Conservation (phyloP, 2,113 vertebrate species). For the Crotalus helleri region DNA sequence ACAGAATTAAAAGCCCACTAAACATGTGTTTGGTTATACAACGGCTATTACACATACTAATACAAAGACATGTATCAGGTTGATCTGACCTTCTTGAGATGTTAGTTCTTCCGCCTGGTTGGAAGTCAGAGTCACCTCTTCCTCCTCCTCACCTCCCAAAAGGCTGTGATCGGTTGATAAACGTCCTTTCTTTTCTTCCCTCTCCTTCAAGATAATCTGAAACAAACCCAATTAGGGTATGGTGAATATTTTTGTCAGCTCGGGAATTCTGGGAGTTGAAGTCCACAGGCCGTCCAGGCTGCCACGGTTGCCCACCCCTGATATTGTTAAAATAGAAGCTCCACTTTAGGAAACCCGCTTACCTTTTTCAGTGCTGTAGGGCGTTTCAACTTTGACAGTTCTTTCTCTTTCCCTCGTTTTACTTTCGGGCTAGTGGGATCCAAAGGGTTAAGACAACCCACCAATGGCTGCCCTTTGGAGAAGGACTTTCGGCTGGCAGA, state of each 20-base stretch:
- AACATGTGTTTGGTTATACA: neutral
- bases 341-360: rapidly evolving
- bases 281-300: neutral
- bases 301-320: neutral
- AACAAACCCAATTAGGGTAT: conserved; percentile 16
- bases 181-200: conserved; percentile 95
- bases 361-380: conserved; percentile 99
- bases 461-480: conserved; percentile 74
- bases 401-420: conserved; percentile 93
- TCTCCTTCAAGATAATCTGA: conserved; percentile 95
- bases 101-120: conserved; percentile 82
- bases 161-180: conserved; percentile 78
- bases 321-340: neutral
- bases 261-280: neutral
- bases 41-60: neutral
- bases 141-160: conserved; percentile 80
- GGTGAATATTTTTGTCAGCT: neutral
- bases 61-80: neutral
- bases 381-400: conserved; percentile 92
- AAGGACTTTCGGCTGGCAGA: conserved; percentile 71
- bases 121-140: conserved; percentile 78
- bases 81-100: conserved; percentile 86
- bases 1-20: neutral
- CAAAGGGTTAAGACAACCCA: conserved; percentile 83
- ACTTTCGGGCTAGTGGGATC: conserved; percentile 88